Base-by-base conservation (phyloP, 2,113 vertebrate genomes). In the Nibea coibor region DNA sequence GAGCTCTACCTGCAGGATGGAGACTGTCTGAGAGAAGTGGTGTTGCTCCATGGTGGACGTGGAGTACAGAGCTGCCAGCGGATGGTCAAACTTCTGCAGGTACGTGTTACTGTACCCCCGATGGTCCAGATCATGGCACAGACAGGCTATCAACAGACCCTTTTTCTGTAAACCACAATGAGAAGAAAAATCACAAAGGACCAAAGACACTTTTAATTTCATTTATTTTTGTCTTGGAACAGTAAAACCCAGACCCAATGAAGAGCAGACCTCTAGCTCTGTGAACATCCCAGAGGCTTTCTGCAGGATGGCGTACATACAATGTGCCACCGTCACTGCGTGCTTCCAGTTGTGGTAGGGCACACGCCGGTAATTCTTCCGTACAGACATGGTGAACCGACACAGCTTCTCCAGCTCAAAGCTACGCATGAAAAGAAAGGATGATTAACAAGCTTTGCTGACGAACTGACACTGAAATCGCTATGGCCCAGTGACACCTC, bases 281-380 rank as follows among this genome's bases (percentile, higher is more conserved):
- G 97, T 97, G 94, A 99, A 99, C 71, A 97, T 95, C 59, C 93
- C 96, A 26, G 93, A 82, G 79, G 93, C 96, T 91, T 95, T 97
- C 92, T 99, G 97, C 24, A 99, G 94, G 59, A 99, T 99, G 88
- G 94, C 96, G 0, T 97, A 99, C 98, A 99, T 99, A 91, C 98
- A 99, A 91, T 99, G 98, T 0, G 95, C 97, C 45, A 99, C 98
- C 0, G 97, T 98, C 78, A 99, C 95, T 0, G 98, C 98, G 0
- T 99, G 98, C 84, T 99, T 99, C 98, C 98, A 99, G 93, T 99
- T 99, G 95, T 99, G 98, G 87, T 99, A 99, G n/a, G 98, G 98
- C 72, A 99, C 98, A 16, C 98, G 96, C 5, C 98, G 95, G 88
- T 99, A 99, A 89, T 99, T 99, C 90, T 98, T 99, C 91, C 97